Percentiles rank a stretch among this genome's conserved stretches.
phyloP scores from a whole-genome alignment of 2,797 vertebrate genomes.

The Chelon labrosus region DNA sequence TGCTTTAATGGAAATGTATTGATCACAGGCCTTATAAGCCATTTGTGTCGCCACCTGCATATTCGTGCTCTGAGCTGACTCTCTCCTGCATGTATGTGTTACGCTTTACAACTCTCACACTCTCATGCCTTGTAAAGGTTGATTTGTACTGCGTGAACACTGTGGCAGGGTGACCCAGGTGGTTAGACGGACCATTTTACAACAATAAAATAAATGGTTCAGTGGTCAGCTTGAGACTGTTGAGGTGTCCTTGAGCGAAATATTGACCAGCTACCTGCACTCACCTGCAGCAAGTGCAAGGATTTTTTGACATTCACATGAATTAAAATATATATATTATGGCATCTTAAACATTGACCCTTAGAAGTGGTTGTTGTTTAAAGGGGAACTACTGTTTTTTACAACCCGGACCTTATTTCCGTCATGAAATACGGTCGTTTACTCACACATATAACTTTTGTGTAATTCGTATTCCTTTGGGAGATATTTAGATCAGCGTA shows the following conservation, averaged over 20 bases:
- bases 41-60: conserved; percentile 47
- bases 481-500: too few species aligned
- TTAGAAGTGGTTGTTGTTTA: too few species aligned
- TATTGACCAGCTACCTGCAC: conserved; percentile 9
- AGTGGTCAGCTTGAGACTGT: background rate
- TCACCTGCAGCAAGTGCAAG: background rate
- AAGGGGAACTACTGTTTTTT: too few species aligned
- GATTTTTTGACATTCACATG: too few species aligned
- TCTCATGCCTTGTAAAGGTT: conserved; percentile 1
- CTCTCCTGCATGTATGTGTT: conserved; percentile 24
- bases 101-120: background rate
- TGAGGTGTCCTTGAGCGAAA: conserved; percentile 42
- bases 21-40: conserved; percentile 71
- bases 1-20: conserved; percentile 82
- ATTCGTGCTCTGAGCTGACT: conserved; percentile 24
- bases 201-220: conserved; percentile 19
- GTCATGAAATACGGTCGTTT: too few species aligned
- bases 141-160: conserved; percentile 10
- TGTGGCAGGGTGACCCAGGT: conserved; percentile 31
- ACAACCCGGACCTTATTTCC: too few species aligned
- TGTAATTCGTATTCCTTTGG: too few species aligned
- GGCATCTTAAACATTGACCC: too few species aligned
- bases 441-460: too few species aligned
- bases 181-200: conserved; percentile 23
- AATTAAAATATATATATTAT: too few species aligned